phyloP scores from a whole-genome alignment of 2,888 invertebrate species.

The Andrena bicolor region DNA sequence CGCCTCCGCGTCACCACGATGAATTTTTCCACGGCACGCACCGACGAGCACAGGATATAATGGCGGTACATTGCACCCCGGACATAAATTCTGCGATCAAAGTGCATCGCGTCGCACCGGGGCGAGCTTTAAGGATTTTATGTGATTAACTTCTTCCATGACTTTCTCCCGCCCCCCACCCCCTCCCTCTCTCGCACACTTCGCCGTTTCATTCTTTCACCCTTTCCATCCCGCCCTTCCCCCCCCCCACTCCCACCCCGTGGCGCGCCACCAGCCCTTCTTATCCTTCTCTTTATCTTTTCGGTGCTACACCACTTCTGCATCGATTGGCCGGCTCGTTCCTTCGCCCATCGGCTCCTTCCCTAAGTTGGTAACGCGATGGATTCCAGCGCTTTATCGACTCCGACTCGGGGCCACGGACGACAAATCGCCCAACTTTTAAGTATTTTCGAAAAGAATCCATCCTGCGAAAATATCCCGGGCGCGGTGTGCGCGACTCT shows the following conservation, averaged over 20 bases:
- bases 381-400: slow-evolving; percentile 69
- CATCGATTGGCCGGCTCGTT: slow-evolving; percentile 58
- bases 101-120: slow-evolving; percentile 72
- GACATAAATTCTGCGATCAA: slow-evolving; percentile 77
- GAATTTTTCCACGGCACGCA: slow-evolving; percentile 76
- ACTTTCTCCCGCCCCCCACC: slow-evolving; percentile 26
- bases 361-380: slow-evolving; percentile 51
- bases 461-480: slow-evolving; percentile 76
- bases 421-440: slow-evolving; percentile 81
- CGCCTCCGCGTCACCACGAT: slow-evolving; percentile 69
- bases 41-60: slow-evolving; percentile 76
- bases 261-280: slow-evolving; percentile 11
- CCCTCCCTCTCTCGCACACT: slow-evolving; percentile 21
- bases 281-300: slow-evolving; percentile 42
- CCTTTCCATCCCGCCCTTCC: slow-evolving; percentile 12
- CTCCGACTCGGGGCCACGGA: slow-evolving; percentile 69
- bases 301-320: slow-evolving; percentile 13
- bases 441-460: slow-evolving; percentile 80
- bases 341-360: slow-evolving; percentile 21
- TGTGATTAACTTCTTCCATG: slow-evolving; percentile 76
- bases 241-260: slow-evolving; percentile 26
- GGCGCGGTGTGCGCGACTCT: slow-evolving; percentile 19
- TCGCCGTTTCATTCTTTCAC: background rate
- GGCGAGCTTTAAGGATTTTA: slow-evolving; percentile 79
- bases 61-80: slow-evolving; percentile 75